Evolutionary conservation across 2,797 vertebrate genomes (phyloP).

Genomic region (Coreius guichenoti): DNA sequence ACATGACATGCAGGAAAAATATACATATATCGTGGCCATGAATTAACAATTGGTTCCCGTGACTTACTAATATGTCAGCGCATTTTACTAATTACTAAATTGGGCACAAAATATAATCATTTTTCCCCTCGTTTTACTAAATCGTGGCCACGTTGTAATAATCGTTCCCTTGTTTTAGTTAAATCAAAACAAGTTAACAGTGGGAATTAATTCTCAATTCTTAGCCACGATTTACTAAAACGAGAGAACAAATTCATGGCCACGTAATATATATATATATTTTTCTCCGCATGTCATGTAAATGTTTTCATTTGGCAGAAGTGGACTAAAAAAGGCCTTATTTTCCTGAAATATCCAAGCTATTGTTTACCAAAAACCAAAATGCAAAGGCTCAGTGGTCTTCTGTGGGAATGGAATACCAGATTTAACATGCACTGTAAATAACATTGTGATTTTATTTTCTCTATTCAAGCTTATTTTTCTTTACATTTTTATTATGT

Average conservation of each 20-base stretch:
- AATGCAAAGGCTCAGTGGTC: not conserved
- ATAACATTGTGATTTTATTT: slow-evolving; percentile 60
- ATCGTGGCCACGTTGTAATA: not conserved
- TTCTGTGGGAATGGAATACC: slow-evolving; percentile 28
- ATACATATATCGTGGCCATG: not conserved
- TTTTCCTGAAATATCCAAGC: not conserved
- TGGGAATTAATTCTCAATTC: not conserved
- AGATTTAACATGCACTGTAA: slow-evolving; percentile 61
- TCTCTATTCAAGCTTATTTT: slow-evolving; percentile 48
- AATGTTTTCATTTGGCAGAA: not conserved
- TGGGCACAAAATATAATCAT: no score
- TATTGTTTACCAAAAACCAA: not conserved
- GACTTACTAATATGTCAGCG: not conserved
- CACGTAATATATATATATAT: not conserved
- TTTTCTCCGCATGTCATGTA: not conserved
- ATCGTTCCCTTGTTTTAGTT: not conserved
- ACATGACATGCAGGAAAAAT: no score
- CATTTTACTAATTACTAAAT: not conserved
- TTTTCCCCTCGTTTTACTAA: no score
- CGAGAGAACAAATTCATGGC: not conserved
- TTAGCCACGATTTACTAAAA: not conserved
- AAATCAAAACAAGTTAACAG: not conserved
- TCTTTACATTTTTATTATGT: slow-evolving; percentile 46
- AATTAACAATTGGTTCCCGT: not conserved
- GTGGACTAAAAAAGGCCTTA: not conserved